Conservation (phyloP, 2,113 vertebrate genomes). For the Gyps fulvus region DNA sequence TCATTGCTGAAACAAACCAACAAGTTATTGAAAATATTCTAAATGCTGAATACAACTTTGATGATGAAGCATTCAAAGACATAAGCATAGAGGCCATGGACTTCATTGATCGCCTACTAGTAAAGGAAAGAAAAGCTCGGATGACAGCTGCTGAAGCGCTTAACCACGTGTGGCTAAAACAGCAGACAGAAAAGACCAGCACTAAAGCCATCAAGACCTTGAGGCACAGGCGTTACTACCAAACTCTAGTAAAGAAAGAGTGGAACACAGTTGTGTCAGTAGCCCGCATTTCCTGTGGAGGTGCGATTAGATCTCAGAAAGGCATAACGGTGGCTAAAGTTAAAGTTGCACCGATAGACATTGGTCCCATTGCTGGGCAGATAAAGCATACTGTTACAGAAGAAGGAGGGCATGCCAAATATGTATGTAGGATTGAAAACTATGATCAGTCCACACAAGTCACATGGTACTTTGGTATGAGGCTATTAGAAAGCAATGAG, state of each 20-base stretch:
- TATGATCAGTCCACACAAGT: slow-evolving; percentile 94
- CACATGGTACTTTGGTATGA: slow-evolving; percentile 96
- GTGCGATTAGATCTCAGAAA: slow-evolving; percentile 89
- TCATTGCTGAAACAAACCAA: slow-evolving; percentile 95
- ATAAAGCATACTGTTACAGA: slow-evolving; percentile 82
- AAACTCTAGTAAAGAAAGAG: slow-evolving; percentile 90
- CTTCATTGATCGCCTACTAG: slow-evolving; percentile 91
- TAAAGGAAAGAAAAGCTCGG: slow-evolving; percentile 93
- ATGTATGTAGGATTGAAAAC: slow-evolving; percentile 91
- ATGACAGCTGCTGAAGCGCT: slow-evolving; percentile 94
- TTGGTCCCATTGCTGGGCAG: slow-evolving; percentile 90
- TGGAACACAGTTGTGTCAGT: slow-evolving; percentile 91
- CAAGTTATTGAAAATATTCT: slow-evolving; percentile 96
- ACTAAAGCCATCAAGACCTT: slow-evolving; percentile 85
- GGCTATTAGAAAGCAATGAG: slow-evolving; percentile 88
- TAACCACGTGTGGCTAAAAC: slow-evolving; percentile 88
- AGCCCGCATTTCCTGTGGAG: slow-evolving; percentile 91
- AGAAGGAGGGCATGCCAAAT: slow-evolving; percentile 87
- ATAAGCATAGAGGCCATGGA: slow-evolving; percentile 90
- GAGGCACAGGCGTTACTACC: slow-evolving; percentile 94
- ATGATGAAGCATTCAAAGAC: slow-evolving; percentile 92
- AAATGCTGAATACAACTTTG: slow-evolving; percentile 92
- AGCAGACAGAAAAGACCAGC: slow-evolving; percentile 82
- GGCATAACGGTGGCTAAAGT: slow-evolving; percentile 91
- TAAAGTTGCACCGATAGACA: slow-evolving; percentile 95